Conservation (phyloP, 2,113 vertebrate species). For the Onychorhynchus coronatus region DNA sequence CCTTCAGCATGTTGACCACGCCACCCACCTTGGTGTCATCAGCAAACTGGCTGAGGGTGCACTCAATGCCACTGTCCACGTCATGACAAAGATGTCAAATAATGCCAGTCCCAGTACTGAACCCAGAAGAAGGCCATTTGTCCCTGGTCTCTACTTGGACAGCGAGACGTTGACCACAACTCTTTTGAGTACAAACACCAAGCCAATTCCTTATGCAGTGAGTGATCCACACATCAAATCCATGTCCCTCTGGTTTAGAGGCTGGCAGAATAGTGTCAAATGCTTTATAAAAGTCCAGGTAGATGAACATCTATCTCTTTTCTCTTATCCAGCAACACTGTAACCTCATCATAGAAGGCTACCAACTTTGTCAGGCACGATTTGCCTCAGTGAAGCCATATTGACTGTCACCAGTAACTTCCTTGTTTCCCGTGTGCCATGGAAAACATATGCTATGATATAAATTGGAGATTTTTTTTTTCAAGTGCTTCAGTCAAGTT, state of each 20-base stretch:
- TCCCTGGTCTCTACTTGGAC: neutral
- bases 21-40: rapidly evolving
- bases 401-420: neutral
- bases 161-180: neutral
- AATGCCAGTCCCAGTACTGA: too few relatives aligned
- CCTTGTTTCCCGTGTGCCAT: neutral
- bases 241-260: neutral
- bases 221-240: neutral
- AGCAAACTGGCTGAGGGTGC: neutral
- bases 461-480: constrained; percentile 56
- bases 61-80: neutral
- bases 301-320: neutral
- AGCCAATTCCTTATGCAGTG: neutral
- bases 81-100: neutral
- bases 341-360: neutral
- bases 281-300: neutral
- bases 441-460: neutral
- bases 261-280: neutral
- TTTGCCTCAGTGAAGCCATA: neutral
- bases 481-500: constrained; percentile 57
- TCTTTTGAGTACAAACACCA: neutral
- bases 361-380: neutral
- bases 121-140: neutral
- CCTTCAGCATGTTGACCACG: rapidly evolving
- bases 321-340: neutral